Evolutionary conservation across 2,888 invertebrate genomes (phyloP), one percentile per base, ranked within the genome.

Genomic region (Drosophila mettleri): DNA sequence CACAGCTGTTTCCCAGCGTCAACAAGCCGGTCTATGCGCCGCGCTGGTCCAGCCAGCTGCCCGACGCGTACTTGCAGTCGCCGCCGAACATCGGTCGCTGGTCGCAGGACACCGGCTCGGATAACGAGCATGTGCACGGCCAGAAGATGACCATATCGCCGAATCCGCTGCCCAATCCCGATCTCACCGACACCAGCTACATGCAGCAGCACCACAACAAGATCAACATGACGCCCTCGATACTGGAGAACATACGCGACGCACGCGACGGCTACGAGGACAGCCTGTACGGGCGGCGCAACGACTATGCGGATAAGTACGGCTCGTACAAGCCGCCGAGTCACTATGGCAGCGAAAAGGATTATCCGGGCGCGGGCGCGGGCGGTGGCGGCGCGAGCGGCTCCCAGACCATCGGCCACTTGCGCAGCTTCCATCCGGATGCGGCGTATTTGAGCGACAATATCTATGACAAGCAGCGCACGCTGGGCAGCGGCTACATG

Each of bases 31-130:
- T 94, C 10, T 95, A 94, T 81, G 94, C 94, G 12, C 94, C 95
- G 0, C 92, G 95, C 51, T 95, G 95, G 95, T 94, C 95, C 29
- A 95, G 94, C 43, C 95, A 95, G 86, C 91, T 95, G 48, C 95
- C 95, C 0, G 95, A 95, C 85, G 93, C 94, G 0, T 95, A 95
- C 84, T 86, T 95, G 41, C 93, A 94, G 8, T 93, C 93, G 58
- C 91, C 93, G 20, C 93, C 93, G 39, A 93, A 91, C 33, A 89
- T 92, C 43, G 94, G 95, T 18, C 94, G 96, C 34, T 96, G 96
- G 96, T 96, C 96, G 0, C 96, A 95, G 62, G 96, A 96, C 74
- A 96, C 96, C 0, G 95, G 95, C 8, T 96, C 96, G 0, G 96
- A 96, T 89, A 95, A 95, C 85, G 96, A 96, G 84, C 91, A 89